Percentiles rank a stretch among this genome's conserved stretches.
These are phyloP conservation scores for Episyrphus balteatus DNA, from an alignment of 1,140 invertebrate species.

Conservation along the genomic window DNA sequence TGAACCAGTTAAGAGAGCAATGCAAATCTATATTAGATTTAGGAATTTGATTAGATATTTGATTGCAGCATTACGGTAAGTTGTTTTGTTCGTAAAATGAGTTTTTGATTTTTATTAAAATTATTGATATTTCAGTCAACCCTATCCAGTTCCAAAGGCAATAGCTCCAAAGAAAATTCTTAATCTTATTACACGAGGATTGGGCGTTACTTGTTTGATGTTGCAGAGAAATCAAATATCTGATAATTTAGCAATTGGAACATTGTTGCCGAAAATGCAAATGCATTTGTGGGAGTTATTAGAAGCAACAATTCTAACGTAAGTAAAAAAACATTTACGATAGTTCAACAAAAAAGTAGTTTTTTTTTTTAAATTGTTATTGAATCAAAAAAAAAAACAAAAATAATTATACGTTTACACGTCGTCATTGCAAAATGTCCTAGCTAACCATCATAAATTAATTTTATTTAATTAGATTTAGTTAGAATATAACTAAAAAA, in stretches of 20 bases:
- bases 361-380: too few species aligned
- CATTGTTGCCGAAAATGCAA: slow-evolving; percentile 8
- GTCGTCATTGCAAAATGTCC: too few species aligned
- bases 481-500: too few species aligned
- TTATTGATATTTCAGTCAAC: slow-evolving; percentile 5
- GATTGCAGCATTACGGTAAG: slow-evolving; percentile 2
- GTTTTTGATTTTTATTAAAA: neutral
- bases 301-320: slow-evolving; percentile 3
- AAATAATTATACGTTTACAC: too few species aligned
- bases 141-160: slow-evolving; percentile 8
- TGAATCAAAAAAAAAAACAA: too few species aligned
- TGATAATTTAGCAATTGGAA: slow-evolving; percentile 6
- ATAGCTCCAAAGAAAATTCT: slow-evolving; percentile 3
- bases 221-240: slow-evolving; percentile 4
- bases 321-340: neutral
- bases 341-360: too few species aligned
- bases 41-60: slow-evolving; percentile 5
- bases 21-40: slow-evolving; percentile 5
- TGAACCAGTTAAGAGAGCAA: slow-evolving; percentile 5
- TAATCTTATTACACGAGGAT: slow-evolving; percentile 5
- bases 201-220: slow-evolving; percentile 5
- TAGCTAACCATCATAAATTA: too few species aligned
- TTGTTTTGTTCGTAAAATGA: neutral
- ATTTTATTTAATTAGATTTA: too few species aligned
- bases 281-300: slow-evolving; percentile 2